Evolutionary conservation across 2,797 vertebrate genomes (phyloP).

Genomic region (Thripadectes ignobilis): DNA sequence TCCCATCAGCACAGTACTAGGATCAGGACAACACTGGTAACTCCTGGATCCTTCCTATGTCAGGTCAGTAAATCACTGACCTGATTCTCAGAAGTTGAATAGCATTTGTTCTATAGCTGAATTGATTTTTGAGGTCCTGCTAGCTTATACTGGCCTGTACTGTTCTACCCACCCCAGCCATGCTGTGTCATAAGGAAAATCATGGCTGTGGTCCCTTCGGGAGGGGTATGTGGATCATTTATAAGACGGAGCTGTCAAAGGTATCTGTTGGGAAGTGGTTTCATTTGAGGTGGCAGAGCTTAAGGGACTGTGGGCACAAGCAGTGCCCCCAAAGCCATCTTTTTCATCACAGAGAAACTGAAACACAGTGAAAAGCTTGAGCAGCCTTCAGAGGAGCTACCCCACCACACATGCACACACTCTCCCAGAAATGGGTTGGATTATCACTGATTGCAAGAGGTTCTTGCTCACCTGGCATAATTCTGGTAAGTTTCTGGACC

Average conservation of each 20-base stretch:
- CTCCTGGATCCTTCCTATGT: neutral
- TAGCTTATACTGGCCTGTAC: neutral
- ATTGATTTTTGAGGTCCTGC: neutral
- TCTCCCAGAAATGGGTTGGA: neutral
- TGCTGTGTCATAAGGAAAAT: neutral
- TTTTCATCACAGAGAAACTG: neutral
- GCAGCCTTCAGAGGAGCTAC: neutral
- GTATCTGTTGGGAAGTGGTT: neutral
- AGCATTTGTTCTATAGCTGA: neutral
- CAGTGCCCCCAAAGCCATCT: accelerated
- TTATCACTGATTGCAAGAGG: neutral
- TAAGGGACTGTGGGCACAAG: neutral
- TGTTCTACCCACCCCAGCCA: neutral
- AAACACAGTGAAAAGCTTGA: accelerated
- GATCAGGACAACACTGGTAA: neutral
- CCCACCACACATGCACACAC: neutral
- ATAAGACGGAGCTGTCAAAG: neutral
- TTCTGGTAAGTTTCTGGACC: neutral
- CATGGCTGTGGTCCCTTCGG: neutral
- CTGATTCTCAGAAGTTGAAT: neutral
- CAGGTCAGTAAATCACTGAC: neutral
- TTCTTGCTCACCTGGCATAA: neutral
- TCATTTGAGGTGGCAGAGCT: neutral
- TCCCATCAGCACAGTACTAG: neutral
- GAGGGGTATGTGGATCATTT: neutral